A percentile compares a stretch with the other conserved stretches of the same genome.
Conservation (phyloP, 2,888 invertebrate species). For the Capitulum mitella region DNA sequence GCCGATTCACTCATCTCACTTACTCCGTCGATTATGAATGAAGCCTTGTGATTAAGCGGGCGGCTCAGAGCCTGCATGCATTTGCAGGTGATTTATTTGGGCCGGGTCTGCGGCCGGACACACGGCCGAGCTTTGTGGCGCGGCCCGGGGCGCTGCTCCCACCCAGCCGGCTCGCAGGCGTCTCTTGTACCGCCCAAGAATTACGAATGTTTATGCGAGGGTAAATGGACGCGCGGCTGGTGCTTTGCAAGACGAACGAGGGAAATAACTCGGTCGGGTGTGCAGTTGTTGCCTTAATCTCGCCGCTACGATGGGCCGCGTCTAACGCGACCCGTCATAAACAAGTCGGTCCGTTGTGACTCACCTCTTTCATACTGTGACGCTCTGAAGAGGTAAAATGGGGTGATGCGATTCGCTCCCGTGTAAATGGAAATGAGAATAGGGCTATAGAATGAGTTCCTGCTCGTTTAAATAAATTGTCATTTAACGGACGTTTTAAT, state of each 20-base stretch:
- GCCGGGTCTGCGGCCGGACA: background rate
- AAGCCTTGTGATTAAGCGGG: background rate
- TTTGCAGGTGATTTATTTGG: background rate
- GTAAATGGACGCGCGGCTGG: background rate
- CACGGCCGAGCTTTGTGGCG: background rate
- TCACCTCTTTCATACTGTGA: no score
- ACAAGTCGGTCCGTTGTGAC: background rate
- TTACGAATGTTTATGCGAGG: background rate
- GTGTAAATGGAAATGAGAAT: no score
- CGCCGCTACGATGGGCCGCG: background rate
- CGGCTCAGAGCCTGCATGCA: background rate
- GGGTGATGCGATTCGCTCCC: no score
- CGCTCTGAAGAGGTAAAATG: no score
- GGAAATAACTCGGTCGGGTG: background rate
- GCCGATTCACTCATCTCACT: background rate
- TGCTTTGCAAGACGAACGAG: background rate
- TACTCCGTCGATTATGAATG: background rate
- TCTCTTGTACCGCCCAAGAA: background rate
- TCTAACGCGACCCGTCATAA: background rate
- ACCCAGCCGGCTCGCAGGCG: background rate
- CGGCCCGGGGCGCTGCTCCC: background rate
- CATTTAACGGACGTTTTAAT: no score
- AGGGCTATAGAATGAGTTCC: no score
- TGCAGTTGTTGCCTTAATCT: conserved; percentile 11
- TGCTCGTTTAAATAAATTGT: no score